phyloP scores from a whole-genome alignment of 2,113 vertebrate species.

The Silurus asotus region DNA sequence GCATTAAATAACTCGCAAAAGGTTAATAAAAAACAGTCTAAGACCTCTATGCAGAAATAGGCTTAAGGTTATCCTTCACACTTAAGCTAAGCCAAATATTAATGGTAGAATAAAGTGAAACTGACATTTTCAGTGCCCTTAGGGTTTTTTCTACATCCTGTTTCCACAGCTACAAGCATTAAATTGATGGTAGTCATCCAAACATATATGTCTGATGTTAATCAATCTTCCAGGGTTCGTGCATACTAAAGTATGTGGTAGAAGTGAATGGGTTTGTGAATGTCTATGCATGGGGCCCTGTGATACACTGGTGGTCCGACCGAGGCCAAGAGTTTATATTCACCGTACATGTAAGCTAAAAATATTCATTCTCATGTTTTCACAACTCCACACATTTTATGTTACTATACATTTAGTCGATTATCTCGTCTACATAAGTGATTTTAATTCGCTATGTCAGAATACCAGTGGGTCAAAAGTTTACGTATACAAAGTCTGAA shows the following conservation, averaged over 20 bases:
- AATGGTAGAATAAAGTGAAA: neutral
- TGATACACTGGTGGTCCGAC: neutral
- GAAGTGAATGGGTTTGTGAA: too few species aligned
- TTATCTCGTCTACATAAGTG: neutral
- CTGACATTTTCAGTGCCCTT: neutral
- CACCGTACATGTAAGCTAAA: too few species aligned
- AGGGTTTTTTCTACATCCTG: neutral
- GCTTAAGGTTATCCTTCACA: neutral
- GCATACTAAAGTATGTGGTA: too few species aligned
- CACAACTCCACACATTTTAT: neutral
- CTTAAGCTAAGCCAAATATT: neutral
- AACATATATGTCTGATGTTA: neutral
- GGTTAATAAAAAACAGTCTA: neutral
- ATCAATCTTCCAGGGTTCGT: too few species aligned
- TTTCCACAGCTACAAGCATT: neutral
- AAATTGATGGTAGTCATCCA: neutral
- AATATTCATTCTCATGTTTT: neutral
- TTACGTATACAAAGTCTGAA: neutral
- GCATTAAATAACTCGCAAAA: neutral
- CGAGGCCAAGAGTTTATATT: too few species aligned
- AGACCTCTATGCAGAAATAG: neutral
- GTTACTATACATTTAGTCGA: neutral
- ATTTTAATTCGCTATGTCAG: neutral
- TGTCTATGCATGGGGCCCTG: too few species aligned
- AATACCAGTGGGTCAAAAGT: neutral